These are phyloP conservation scores for Alces alces DNA, from an alignment of 2,113 vertebrate species.

Conservation along the genomic window DNA sequence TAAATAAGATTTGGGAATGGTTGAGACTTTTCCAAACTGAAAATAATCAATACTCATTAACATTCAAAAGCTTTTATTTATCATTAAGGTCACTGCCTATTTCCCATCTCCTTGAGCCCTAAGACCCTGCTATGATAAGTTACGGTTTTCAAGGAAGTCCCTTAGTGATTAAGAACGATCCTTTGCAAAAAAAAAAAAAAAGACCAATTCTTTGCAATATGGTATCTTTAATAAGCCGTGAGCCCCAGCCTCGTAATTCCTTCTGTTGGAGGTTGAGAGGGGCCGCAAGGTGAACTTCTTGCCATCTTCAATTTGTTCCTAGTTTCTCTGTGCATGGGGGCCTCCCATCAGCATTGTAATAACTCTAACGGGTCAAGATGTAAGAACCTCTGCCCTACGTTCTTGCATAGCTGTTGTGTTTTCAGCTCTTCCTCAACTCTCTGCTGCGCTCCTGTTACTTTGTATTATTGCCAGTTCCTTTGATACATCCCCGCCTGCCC, in stretches of 20 bases:
- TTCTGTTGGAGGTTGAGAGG: not conserved
- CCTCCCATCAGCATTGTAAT: constrained; percentile 30
- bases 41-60: constrained; percentile 20
- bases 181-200: not conserved
- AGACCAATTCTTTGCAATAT: not conserved
- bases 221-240: constrained; percentile 15
- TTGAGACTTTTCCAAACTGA: not conserved
- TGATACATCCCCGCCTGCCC: not conserved
- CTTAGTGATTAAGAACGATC: not conserved
- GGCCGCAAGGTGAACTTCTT: constrained; percentile 31
- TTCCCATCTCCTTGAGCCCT: not conserved
- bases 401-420: not conserved
- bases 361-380: constrained; percentile 26
- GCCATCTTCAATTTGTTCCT: constrained; percentile 4
- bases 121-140: not conserved
- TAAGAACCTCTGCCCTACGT: not conserved
- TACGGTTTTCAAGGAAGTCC: not conserved
- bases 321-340: not conserved
- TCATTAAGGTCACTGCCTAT: not conserved
- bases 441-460: not conserved
- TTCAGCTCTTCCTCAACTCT: not conserved
- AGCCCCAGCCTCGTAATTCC: not conserved
- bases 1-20: not conserved
- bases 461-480: constrained; percentile 3
- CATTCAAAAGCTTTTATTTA: not conserved